These are phyloP conservation scores for Tetranychus urticae DNA, from an alignment of 1,140 invertebrate species.

Conservation along the genomic window DNA sequence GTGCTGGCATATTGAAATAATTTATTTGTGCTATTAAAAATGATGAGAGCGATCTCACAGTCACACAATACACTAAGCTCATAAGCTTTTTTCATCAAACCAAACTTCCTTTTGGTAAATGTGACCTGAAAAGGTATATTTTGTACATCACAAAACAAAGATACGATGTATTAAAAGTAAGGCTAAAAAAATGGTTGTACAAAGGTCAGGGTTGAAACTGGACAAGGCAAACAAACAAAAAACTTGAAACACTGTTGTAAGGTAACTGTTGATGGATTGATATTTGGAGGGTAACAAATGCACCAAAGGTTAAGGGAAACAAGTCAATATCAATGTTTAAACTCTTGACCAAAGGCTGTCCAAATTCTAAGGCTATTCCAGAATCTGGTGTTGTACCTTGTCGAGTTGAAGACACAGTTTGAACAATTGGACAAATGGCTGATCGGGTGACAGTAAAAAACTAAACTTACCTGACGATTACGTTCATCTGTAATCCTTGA, in stretches of 20 bases:
- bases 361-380: too few species aligned
- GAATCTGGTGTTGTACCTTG: too few species aligned
- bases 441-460: not conserved
- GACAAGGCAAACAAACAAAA: not conserved
- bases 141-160: not conserved
- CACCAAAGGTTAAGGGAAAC: too few species aligned
- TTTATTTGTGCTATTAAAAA: conserved; percentile 98
- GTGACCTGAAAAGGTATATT: conserved; percentile 53
- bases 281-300: too few species aligned
- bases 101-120: conserved; percentile 98
- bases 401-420: too few species aligned
- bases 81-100: conserved; percentile 99
- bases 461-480: conserved; percentile 68
- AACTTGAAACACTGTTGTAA: not conserved
- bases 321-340: too few species aligned
- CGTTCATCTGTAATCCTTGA: conserved; percentile 95
- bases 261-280: not conserved
- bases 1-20: conserved; percentile 97
- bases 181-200: not conserved
- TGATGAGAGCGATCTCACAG: conserved; percentile 97
- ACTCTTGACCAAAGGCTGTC: too few species aligned
- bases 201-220: not conserved
- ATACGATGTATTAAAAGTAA: not conserved
- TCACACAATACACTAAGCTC: conserved; percentile 95
- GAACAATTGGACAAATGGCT: too few species aligned